Conservation (phyloP, 1,140 invertebrate genomes). For the Pseudomyrmex cubaensis region DNA sequence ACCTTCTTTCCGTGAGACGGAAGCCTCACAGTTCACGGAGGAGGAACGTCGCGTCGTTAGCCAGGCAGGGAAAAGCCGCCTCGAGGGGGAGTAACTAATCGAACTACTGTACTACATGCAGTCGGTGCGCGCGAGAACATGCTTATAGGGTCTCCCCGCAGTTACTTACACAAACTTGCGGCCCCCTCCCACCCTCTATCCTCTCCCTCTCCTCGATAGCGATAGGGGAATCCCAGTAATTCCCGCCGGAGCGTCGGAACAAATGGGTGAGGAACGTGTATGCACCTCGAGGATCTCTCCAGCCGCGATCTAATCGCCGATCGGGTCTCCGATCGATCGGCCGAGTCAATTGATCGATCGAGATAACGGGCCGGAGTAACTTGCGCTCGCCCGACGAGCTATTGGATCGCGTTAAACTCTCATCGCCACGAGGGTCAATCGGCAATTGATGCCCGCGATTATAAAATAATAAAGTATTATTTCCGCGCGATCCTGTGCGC, state of each 20-base stretch:
- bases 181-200: too few species aligned
- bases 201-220: not conserved
- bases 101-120: slow-evolving; percentile 22
- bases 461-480: slow-evolving; percentile 36
- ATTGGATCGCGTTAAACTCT: slow-evolving; percentile 31
- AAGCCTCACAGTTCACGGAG: not conserved
- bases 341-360: not conserved
- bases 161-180: slow-evolving; percentile 20
- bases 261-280: slow-evolving; percentile 18
- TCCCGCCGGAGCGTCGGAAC: slow-evolving; percentile 16
- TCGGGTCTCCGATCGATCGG: not conserved
- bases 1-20: too few species aligned
- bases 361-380: not conserved
- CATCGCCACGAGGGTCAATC: slow-evolving; percentile 7
- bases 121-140: slow-evolving; percentile 1
- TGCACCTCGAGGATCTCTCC: not conserved
- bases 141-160: not conserved
- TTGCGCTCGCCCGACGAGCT: not conserved
- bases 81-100: slow-evolving; percentile 13
- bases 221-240: slow-evolving; percentile 28
- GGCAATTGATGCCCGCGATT: slow-evolving; percentile 13
- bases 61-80: not conserved
- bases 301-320: slow-evolving; percentile 20
- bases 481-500: not conserved
- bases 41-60: not conserved